These are phyloP conservation scores for Acyrthosiphon pisum DNA, from an alignment of 1,140 invertebrate species.

Conservation along the genomic window DNA sequence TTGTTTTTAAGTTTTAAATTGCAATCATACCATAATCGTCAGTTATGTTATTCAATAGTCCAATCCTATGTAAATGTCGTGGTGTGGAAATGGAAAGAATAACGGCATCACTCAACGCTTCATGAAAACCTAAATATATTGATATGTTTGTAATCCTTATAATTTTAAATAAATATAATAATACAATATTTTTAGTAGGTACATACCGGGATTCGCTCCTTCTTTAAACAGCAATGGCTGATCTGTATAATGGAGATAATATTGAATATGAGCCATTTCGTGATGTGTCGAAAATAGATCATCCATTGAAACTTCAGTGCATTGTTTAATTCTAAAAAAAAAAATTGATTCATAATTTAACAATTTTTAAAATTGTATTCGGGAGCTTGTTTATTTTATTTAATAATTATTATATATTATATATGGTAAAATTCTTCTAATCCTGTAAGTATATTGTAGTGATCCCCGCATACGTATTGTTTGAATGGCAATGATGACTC, in stretches of 20 bases:
- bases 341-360: not conserved
- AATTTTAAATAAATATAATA: not conserved
- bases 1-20: not conserved
- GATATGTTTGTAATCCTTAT: not conserved
- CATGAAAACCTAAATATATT: conserved; percentile 77
- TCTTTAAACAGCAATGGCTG: conserved; percentile 77
- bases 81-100: conserved; percentile 81
- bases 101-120: conserved; percentile 90
- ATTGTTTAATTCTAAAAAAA: conserved; percentile 84
- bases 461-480: too few relatives aligned
- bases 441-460: not conserved
- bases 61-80: conserved; percentile 80
- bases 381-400: not conserved
- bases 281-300: conserved; percentile 84
- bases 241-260: conserved; percentile 81
- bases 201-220: conserved; percentile 78
- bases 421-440: not conserved
- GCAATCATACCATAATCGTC: conserved; percentile 64
- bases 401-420: not conserved
- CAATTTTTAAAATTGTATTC: not conserved
- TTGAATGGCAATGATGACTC: too few relatives aligned
- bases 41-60: conserved; percentile 70
- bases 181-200: not conserved
- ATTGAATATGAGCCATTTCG: conserved; percentile 85
- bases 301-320: conserved; percentile 81